Percentiles rank a stretch among this genome's conserved stretches.
Conservation (phyloP, 2,113 vertebrate species). For the Corvus cornix region DNA sequence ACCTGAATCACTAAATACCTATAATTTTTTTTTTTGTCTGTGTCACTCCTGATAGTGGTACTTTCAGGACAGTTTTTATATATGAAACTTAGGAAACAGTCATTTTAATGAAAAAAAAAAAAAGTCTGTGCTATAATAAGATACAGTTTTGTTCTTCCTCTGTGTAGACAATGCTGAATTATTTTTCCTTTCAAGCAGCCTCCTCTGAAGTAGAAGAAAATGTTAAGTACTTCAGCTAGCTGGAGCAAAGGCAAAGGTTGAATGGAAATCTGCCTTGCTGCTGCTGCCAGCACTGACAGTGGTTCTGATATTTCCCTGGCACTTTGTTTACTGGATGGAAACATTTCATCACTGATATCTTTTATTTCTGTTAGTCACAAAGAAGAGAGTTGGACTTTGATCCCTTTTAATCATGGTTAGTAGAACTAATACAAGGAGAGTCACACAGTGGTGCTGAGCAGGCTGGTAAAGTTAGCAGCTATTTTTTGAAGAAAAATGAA, state of each 20-base stretch:
- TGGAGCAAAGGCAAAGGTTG: constrained; percentile 7
- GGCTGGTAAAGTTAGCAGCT: background rate
- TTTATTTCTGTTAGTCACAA: background rate
- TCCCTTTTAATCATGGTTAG: background rate
- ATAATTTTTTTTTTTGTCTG: background rate
- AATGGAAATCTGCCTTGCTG: background rate
- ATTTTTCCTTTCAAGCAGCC: constrained; percentile 12
- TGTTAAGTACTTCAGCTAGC: background rate
- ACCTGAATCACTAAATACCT: background rate
- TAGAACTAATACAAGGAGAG: background rate
- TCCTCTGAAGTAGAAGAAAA: background rate
- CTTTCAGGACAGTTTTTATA: background rate
- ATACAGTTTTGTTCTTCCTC: background rate
- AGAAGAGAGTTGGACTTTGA: background rate
- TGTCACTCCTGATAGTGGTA: background rate
- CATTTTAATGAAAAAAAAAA: background rate
- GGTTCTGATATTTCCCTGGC: background rate
- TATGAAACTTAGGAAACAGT: background rate
- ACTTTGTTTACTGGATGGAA: constrained; percentile 26
- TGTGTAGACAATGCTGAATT: background rate
- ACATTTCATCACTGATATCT: background rate
- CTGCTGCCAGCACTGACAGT: background rate
- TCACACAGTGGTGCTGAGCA: background rate
- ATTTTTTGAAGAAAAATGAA: background rate
- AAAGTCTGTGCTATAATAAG: background rate